These are phyloP conservation scores for Australoheros facetus DNA, from an alignment of 2,797 vertebrate genomes.

Conservation along the genomic window DNA sequence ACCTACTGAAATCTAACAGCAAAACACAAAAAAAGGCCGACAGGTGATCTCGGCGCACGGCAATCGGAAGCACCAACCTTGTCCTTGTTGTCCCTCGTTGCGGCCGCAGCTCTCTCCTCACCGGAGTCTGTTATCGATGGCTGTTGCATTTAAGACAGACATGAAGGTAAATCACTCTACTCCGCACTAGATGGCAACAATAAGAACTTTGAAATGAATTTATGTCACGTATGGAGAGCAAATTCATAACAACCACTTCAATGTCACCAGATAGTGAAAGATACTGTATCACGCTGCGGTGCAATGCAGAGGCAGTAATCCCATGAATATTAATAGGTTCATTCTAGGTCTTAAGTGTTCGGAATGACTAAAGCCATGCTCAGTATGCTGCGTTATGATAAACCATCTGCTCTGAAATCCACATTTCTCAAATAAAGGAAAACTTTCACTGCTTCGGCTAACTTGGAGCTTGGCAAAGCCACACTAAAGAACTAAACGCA, in stretches of 20 bases:
- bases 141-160: slow-evolving; percentile 58
- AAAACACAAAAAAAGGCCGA: neutral
- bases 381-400: slow-evolving; percentile 24
- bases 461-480: slow-evolving; percentile 25
- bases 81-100: slow-evolving; percentile 60
- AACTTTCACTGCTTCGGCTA: slow-evolving; percentile 7
- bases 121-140: slow-evolving; percentile 65
- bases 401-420: slow-evolving; percentile 36
- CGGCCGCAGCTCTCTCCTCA: slow-evolving; percentile 63
- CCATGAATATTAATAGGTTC: slow-evolving; percentile 36
- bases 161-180: slow-evolving; percentile 47
- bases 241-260: slow-evolving; percentile 34
- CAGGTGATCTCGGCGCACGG: neutral
- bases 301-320: slow-evolving; percentile 1
- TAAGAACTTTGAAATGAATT: slow-evolving; percentile 21
- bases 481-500: neutral
- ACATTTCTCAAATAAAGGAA: slow-evolving; percentile 16
- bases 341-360: slow-evolving; percentile 28
- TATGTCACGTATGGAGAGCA: slow-evolving; percentile 5
- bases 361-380: slow-evolving; percentile 9
- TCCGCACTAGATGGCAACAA: slow-evolving; percentile 3
- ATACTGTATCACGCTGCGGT: slow-evolving; percentile 15
- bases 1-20: neutral
- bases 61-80: slow-evolving; percentile 73
- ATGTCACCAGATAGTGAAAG: slow-evolving; percentile 29